Base-by-base conservation (phyloP, 2,888 invertebrate species). In the Synanthedon formicaeformis region DNA sequence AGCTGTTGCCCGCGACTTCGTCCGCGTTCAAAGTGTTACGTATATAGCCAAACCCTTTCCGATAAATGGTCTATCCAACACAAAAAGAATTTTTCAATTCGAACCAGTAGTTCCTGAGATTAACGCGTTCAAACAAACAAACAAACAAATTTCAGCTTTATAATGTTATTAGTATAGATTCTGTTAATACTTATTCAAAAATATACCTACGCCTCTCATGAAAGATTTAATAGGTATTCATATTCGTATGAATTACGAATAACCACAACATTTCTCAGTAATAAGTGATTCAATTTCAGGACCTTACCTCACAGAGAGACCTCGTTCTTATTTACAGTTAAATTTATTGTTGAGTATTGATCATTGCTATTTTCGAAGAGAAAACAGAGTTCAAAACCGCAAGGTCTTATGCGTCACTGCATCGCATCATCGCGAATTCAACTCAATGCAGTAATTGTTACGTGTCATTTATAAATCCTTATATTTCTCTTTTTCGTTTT, bases 301-400 rank as follows among this genome's bases (percentile, higher is more conserved):
- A 72, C 51, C 41, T 48, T 57, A 41, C 48, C 40, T 48, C 10
- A 34, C 51, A 49, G 51, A 52, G 61, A 54, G 56, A 55, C 71
- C 69, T 71, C 67, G 73, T 63, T 61, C 66, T 66, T 63, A 34
- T 66, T 72, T 60, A 56, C 60, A 59, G 10, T 45, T 41, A 41
- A n/a, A 18, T 18, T 18, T 4, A 13, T 60, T 61, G 59, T 58
- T 56, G 4, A 23, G 56, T 23, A 48, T 52, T 45, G 57, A 59
- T 66, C 67, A 68, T 54, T 52, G 64, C 58, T 71, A 71, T 69
- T 72, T 71, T 58, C 51, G 68, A 57, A 60, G 55, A 53, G 60
- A 66, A 60, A 61, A 61, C 59, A 56, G 18, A 58, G 57, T 34
- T 59, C 57, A 55, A 66, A 69, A 67, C 67, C 71, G 60, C 66